Conservation (phyloP, 2,888 invertebrate genomes). For the Dichetophora obliterata region DNA sequence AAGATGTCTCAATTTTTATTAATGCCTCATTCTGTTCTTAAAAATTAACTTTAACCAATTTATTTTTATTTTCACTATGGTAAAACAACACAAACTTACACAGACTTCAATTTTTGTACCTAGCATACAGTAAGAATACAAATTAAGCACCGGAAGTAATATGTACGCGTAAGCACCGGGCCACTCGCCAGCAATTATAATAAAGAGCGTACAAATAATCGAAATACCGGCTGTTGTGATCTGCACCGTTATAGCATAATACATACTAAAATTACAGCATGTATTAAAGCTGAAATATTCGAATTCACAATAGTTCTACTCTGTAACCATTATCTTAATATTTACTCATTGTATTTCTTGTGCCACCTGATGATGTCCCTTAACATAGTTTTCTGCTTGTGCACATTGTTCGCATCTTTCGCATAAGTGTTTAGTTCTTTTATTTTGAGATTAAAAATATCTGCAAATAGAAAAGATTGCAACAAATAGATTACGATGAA, state of each 20-base stretch:
- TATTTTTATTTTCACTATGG: too few relatives aligned
- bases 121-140: slow-evolving; percentile 26
- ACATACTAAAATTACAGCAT: slow-evolving; percentile 50
- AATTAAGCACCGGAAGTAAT: not conserved
- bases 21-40: too few relatives aligned
- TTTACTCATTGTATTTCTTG: slow-evolving; percentile 23
- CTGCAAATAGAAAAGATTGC: slow-evolving; percentile 5
- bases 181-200: slow-evolving; percentile 17
- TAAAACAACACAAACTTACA: slow-evolving; percentile 47
- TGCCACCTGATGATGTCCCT: slow-evolving; percentile 23
- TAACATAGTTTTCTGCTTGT: not conserved
- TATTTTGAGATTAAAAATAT: slow-evolving; percentile 31
- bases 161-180: slow-evolving; percentile 21
- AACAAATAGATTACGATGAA: slow-evolving; percentile 32
- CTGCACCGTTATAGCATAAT: slow-evolving; percentile 25
- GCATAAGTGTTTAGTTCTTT: not conserved
- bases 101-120: slow-evolving; percentile 22
- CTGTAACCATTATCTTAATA: not conserved
- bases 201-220: slow-evolving; percentile 18
- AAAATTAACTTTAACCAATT: too few relatives aligned
- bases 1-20: slow-evolving; percentile 46
- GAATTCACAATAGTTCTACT: not conserved
- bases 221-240: slow-evolving; percentile 29
- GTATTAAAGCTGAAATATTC: slow-evolving; percentile 46
- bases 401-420: not conserved